These are phyloP conservation scores for Muscicapa comitata DNA, from an alignment of 2,797 vertebrate species.

Conservation along the genomic window DNA sequence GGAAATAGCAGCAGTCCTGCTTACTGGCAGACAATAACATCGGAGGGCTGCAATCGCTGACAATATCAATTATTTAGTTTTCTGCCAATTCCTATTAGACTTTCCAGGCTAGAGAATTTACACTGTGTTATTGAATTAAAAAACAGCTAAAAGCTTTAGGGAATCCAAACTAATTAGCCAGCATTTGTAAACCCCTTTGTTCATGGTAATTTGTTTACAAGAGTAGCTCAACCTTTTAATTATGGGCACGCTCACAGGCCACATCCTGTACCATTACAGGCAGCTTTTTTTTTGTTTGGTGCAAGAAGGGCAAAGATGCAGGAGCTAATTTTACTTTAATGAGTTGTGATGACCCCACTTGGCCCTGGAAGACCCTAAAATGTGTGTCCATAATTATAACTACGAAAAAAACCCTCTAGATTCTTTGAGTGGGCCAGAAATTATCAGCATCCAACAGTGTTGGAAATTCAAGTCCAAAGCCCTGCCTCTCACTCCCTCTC, in stretches of 20 bases:
- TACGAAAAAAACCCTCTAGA: background rate
- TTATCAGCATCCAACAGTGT: background rate
- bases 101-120: constrained; percentile 77
- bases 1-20: constrained; percentile 73
- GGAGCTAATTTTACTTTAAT: constrained; percentile 63
- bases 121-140: constrained; percentile 81
- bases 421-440: background rate
- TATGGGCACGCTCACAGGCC: constrained; percentile 54
- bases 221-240: constrained; percentile 83
- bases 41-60: constrained; percentile 65
- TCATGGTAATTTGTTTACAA: constrained; percentile 87
- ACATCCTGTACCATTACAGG: constrained; percentile 29
- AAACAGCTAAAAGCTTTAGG: constrained; percentile 78
- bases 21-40: constrained; percentile 71
- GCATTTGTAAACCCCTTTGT: constrained; percentile 84
- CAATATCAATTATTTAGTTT: constrained; percentile 80
- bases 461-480: background rate
- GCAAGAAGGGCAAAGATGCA: constrained; percentile 9
- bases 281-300: background rate
- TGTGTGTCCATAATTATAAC: constrained; percentile 53
- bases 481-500: background rate
- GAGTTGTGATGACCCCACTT: constrained; percentile 18
- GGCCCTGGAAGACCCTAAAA: constrained; percentile 40
- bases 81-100: constrained; percentile 79
- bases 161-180: constrained; percentile 82